Evolutionary conservation across 1,140 invertebrate genomes (phyloP), one percentile per base, ranked within the genome.

Genomic region (Dufourea novaeangliae): DNA sequence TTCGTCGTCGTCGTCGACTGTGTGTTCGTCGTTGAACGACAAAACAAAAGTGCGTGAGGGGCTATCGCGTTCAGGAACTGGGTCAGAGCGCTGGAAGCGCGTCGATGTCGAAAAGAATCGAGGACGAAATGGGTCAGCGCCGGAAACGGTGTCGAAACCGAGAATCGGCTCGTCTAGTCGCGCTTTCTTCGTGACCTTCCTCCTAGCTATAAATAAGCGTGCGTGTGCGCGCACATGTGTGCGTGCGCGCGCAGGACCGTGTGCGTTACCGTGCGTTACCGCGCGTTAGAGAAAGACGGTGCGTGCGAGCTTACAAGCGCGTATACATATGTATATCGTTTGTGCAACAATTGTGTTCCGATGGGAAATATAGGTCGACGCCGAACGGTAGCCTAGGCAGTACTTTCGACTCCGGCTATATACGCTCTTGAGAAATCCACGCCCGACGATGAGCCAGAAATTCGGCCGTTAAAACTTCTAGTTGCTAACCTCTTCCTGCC

Each of bases 131-230:
- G 86, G 90, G 90, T 89, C 89, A 86, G 78, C 83, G 82, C 80
- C 80, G 82, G 82, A 82, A 87, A 76, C 76, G 77, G 79, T 88
- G 85, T 88, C 85, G 86, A 88, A 88, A 88, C 76, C n/a, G n/a
- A n/a, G 77, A 78, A 85, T 82, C 79, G 32, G n/a, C 70, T 76
- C 68, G 78, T 77, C 79, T 86, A 82, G 83, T 79, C 78, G 83
- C 85, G 87, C 89, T 90, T 90, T 90, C 90, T 90, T 90, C 87
- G 68, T 80, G 89, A 89, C 89, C 90, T 90, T 90, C 87, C 78
- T 79, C 64, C 76, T n/a, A 73, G 14, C 90, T 90, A 90, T 88
- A 87, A 90, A 86, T 84, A 79, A 29, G 52, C 78, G 57, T 56
- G 22, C 44, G 25, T 46, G 34, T 57, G n/a, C 70, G 32, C 27